These are phyloP conservation scores for Phalacrocorax carbo DNA, from an alignment of 2,113 vertebrate species.

Conservation along the genomic window DNA sequence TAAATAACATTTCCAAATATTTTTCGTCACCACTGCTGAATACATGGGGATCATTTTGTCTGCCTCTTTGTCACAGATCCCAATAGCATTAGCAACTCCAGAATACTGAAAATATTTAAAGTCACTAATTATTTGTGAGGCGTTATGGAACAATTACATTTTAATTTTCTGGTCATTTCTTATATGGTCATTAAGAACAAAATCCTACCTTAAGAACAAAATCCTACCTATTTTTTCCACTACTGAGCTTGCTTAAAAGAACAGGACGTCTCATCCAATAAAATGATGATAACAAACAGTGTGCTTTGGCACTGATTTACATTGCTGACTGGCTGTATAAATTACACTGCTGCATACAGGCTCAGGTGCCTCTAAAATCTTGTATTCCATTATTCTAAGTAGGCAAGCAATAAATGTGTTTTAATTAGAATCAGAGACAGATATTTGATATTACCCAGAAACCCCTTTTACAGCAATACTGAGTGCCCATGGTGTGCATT, in stretches of 20 bases:
- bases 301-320: background rate
- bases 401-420: background rate
- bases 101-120: constrained; percentile 64
- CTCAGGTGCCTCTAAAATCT: background rate
- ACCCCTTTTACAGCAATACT: background rate
- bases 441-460: background rate
- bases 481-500: rapidly evolving
- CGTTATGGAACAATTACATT: background rate
- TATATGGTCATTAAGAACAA: background rate
- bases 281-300: background rate
- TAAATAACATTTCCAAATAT: constrained; percentile 73
- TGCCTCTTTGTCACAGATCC: constrained; percentile 64
- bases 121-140: background rate
- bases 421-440: background rate
- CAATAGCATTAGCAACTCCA: constrained; percentile 75
- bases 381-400: background rate
- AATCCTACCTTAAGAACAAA: background rate
- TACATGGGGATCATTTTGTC: constrained; percentile 81
- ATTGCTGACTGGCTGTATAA: background rate
- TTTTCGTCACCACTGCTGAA: constrained; percentile 64
- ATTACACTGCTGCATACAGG: background rate
- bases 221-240: background rate
- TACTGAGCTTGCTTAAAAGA: background rate
- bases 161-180: background rate
- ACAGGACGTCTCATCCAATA: background rate